Evolutionary conservation across 2,113 vertebrate species (phyloP), one percentile per base, ranked within the genome.

Genomic region (Pyrgilauda ruficollis): DNA sequence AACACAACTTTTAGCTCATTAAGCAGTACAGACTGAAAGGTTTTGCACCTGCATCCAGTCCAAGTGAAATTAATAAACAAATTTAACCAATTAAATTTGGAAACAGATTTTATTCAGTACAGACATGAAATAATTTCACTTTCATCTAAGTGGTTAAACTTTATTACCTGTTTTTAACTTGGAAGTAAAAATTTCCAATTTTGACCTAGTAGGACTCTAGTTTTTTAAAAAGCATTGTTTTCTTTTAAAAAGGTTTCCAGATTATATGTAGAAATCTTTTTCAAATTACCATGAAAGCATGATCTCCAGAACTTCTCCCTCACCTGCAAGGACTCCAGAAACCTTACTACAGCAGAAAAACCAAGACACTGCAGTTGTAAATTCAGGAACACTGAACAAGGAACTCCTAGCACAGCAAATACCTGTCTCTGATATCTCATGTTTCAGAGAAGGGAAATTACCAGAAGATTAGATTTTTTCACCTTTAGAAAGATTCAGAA

Each of bases 141-240:
- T 61, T 78, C 53, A 80, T 33, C 4, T 10, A 73, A 58, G 6
- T 2, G 4, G 53, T 90, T 76, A 44, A 59, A 69, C 53, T 35
- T 56, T 0, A 0, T 77, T 63, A 76, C 5, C 28, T 39, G 35
- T 46, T 31, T 73, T 46, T 58, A 79, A 50, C 16, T 24, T 10
- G 0, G 9, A 80, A 69, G 8, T 13, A 69, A 80, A 80, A 58
- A 66, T 11, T 67, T 62, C n/a, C 9, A 41, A 39, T 74, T 62
- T 7, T 67, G 43, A 46, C 35, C 13, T 19, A 44, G 10, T 13
- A 68, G n/a, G 35, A 37, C 8, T 68, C 17, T 0, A 26, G 5
- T 2, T 46, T 69, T 75, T 72, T 39, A 4, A 1, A 3, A 63
- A 70, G 13, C 28, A 53, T 27, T 59, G 13, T 20, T 90, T 78